Evolutionary conservation across 92 coral and sea anemone genomes (phyloP).

Genomic region (Ricordea florida): DNA sequence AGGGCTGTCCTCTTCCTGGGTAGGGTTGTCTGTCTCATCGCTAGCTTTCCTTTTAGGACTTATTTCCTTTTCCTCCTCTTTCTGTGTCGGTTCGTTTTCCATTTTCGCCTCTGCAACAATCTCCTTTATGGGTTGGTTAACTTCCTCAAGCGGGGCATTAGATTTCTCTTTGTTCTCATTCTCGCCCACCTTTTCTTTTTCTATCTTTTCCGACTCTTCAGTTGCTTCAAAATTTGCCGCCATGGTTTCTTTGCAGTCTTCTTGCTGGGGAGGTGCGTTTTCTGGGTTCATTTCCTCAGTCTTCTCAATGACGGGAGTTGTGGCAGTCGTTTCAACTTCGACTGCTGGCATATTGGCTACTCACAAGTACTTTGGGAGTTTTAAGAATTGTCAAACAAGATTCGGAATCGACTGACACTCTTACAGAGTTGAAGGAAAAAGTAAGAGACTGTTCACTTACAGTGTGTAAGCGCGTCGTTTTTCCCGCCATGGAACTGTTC

Average conservation of each 20-base stretch:
- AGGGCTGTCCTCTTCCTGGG: constrained; percentile 64
- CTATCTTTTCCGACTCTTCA: constrained; percentile 47
- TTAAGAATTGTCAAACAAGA: background rate
- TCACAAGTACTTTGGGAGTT: background rate
- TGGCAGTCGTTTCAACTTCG: constrained; percentile 39
- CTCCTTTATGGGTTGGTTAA: too few relatives aligned
- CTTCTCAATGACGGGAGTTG: constrained; percentile 6
- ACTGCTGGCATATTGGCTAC: constrained; percentile 42
- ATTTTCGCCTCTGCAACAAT: too few relatives aligned
- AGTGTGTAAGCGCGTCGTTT: background rate
- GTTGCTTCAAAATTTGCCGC: constrained; percentile 10
- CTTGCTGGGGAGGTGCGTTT: background rate
- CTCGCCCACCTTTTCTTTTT: too few relatives aligned
- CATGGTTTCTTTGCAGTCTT: background rate
- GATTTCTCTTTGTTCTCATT: too few relatives aligned
- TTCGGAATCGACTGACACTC: background rate
- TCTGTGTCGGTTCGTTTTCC: constrained; percentile 22
- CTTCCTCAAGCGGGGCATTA: too few relatives aligned
- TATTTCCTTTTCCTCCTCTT: background rate
- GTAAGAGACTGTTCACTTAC: too few relatives aligned
- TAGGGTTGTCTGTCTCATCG: background rate
- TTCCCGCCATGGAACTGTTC: constrained; percentile 8
- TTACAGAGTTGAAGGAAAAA: too few relatives aligned
- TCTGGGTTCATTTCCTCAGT: constrained; percentile 9
- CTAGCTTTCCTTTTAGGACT: constrained; percentile 23